Percentiles rank a stretch among this genome's conserved stretches.
phyloP scores from a whole-genome alignment of 2,888 invertebrate species.

The Dyspetes luteomarginatus region DNA sequence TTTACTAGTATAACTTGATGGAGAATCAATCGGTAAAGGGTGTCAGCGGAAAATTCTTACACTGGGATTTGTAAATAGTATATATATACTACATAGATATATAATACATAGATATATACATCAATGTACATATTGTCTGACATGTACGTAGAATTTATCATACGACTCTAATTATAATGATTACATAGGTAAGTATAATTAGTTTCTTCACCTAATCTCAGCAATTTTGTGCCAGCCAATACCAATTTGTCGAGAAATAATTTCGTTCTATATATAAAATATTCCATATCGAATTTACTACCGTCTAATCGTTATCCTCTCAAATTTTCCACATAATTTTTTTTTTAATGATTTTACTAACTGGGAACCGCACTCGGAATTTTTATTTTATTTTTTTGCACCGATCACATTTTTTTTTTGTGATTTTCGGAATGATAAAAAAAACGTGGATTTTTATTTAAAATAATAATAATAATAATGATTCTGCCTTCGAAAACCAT shows the following conservation, averaged over 20 bases:
- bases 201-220: slow-evolving; percentile 52
- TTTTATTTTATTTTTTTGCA: too few species aligned
- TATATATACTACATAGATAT: too few species aligned
- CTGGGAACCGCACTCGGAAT: too few species aligned
- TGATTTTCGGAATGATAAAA: too few species aligned
- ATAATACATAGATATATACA: too few species aligned
- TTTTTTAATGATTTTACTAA: too few species aligned
- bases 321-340: too few species aligned
- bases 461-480: too few species aligned
- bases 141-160: slow-evolving; percentile 33
- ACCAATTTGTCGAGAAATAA: background rate
- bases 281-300: background rate
- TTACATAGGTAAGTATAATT: slow-evolving; percentile 69
- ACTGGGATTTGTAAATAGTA: slow-evolving; percentile 21
- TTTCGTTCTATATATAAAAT: background rate
- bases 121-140: slow-evolving; percentile 33
- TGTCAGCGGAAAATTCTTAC: slow-evolving; percentile 23
- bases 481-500: too few species aligned
- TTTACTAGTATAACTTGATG: background rate
- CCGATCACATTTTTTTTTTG: too few species aligned
- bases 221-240: background rate
- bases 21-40: background rate
- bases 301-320: too few species aligned
- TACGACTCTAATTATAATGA: slow-evolving; percentile 41
- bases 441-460: too few species aligned